phyloP scores from a whole-genome alignment of 1,140 invertebrate genomes.

The Aphaenogaster floridana region DNA sequence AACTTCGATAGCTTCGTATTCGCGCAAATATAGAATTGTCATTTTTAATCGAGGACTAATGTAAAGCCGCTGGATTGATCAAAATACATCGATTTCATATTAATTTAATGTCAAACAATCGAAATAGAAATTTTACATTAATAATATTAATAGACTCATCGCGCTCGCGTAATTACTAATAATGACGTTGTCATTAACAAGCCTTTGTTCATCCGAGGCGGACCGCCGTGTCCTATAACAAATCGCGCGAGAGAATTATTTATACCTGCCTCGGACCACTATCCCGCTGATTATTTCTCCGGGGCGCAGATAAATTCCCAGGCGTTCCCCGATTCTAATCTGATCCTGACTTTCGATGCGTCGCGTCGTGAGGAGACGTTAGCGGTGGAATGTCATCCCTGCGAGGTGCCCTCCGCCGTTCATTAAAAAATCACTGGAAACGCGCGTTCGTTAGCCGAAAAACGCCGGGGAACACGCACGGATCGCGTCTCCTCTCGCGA shows the following conservation, averaged over 20 bases:
- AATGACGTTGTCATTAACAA: conserved; percentile 10
- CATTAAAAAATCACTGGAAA: conserved; percentile 77
- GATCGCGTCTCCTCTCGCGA: conserved; percentile 54
- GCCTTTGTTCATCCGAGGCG: conserved; percentile 35
- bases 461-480: conserved; percentile 13
- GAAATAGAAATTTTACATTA: not conserved
- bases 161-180: not conserved
- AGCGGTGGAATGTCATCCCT: conserved; percentile 78
- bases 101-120: not conserved
- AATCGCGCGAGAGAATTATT: conserved; percentile 70
- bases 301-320: conserved; percentile 83
- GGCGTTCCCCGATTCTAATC: conserved; percentile 85
- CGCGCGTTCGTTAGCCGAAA: conserved; percentile 63
- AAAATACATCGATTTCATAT: not conserved
- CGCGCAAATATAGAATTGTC: not conserved
- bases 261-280: conserved; percentile 78
- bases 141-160: not conserved
- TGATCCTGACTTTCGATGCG: conserved; percentile 81
- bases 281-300: conserved; percentile 84
- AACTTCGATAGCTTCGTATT: not conserved
- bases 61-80: not conserved
- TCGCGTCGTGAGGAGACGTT: conserved; percentile 66
- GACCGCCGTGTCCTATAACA: conserved; percentile 36
- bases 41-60: conserved; percentile 4
- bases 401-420: conserved; percentile 69